Evolutionary conservation across 2,888 invertebrate genomes (phyloP).

Genomic region (Caenorhabditis sp.): DNA sequence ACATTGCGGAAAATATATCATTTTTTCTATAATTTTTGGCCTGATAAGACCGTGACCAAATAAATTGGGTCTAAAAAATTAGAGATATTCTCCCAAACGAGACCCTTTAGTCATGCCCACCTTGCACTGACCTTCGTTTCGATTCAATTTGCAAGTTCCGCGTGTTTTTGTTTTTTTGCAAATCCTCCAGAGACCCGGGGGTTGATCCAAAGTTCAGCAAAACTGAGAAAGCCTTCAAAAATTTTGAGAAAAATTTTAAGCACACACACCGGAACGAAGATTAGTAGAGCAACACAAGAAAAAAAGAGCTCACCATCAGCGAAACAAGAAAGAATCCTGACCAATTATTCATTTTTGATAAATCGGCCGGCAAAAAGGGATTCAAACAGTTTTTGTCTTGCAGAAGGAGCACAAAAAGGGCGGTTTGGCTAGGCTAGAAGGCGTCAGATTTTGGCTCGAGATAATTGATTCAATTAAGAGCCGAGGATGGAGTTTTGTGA

Average conservation of each 20-base stretch:
- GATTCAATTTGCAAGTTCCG: too few species aligned
- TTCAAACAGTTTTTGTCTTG: neutral
- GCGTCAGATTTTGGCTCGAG: slow-evolving; percentile 27
- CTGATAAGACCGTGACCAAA: too few species aligned
- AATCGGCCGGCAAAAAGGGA: neutral
- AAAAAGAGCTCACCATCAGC: neutral
- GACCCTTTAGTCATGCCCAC: too few species aligned
- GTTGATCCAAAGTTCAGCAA: neutral
- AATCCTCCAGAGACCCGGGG: neutral
- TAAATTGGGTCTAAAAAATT: too few species aligned
- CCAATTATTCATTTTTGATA: neutral
- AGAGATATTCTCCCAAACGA: too few species aligned
- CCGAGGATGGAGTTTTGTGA: slow-evolving; percentile 5
- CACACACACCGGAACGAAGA: neutral
- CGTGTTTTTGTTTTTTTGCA: neutral
- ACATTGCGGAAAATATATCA: too few species aligned
- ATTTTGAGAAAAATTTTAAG: neutral
- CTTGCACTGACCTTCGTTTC: too few species aligned
- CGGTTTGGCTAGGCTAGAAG: neutral
- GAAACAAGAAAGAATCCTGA: neutral
- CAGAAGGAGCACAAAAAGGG: neutral
- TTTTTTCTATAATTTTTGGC: too few species aligned
- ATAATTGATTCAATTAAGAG: slow-evolving; percentile 42
- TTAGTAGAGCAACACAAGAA: neutral
- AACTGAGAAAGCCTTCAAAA: neutral